Conservation (phyloP, 2,113 vertebrate genomes). For the Callorhinus ursinus region DNA sequence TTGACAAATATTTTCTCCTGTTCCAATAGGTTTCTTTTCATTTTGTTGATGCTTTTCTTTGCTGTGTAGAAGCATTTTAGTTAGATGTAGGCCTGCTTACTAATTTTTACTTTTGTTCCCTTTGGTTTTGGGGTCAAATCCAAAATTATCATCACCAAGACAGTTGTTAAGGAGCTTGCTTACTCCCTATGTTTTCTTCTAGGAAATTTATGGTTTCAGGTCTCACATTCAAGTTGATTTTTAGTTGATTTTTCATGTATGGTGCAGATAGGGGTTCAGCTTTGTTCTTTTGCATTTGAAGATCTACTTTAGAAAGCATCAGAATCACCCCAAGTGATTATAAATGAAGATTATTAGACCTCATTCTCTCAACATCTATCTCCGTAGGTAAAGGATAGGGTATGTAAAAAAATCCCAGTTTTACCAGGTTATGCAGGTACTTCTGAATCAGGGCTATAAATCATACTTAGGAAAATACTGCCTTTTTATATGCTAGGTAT, state of each 20-base stretch:
- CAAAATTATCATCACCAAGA: not conserved
- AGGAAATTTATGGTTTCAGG: not conserved
- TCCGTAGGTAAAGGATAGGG: not conserved
- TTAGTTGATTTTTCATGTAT: not conserved
- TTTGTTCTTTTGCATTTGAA: not conserved
- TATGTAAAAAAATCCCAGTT: not conserved
- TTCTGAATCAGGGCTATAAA: not conserved
- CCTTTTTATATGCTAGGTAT: not conserved
- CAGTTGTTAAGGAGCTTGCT: not conserved
- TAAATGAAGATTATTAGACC: not conserved
- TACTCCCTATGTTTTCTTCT: not conserved
- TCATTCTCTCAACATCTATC: not conserved
- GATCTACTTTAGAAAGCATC: not conserved
- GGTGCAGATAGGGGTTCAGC: not conserved
- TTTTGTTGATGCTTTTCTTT: not conserved
- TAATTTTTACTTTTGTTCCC: not conserved
- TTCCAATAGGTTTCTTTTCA: not conserved
- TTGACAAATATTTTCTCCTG: not conserved
- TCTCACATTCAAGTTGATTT: not conserved
- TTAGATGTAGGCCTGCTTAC: not conserved
- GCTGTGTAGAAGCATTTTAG: not conserved
- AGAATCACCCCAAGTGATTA: not conserved
- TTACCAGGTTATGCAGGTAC: not conserved
- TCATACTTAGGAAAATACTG: not conserved
- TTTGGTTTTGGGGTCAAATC: constrained; percentile 1